Evolutionary conservation across 2,888 invertebrate genomes (phyloP).

Genomic region (Phalangium opilio): DNA sequence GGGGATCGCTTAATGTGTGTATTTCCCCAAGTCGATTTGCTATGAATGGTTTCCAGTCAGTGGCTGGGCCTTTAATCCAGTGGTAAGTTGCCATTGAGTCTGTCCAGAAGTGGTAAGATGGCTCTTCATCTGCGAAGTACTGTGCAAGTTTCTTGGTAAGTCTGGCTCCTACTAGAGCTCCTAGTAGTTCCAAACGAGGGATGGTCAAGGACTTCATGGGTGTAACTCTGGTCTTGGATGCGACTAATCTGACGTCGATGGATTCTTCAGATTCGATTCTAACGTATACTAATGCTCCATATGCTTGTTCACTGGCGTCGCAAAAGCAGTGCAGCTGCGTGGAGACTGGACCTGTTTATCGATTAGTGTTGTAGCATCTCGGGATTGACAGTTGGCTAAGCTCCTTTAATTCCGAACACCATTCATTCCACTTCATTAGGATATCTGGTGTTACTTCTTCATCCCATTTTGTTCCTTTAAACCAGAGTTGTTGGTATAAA

Average conservation of each 20-base stretch:
- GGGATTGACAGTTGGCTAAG: constrained; percentile 4
- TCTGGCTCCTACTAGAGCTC: not conserved
- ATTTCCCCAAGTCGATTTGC: no score
- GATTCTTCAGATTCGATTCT: not conserved
- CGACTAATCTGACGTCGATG: not conserved
- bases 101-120: no score
- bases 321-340: not conserved
- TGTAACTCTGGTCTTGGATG: constrained; percentile 2
- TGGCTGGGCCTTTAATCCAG: no score
- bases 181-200: constrained; percentile 2
- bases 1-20: no score
- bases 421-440: not conserved
- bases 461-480: constrained; percentile 20
- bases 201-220: not conserved
- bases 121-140: no score
- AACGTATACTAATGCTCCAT: not conserved
- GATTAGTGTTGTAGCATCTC: constrained; percentile 1
- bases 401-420: not conserved
- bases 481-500: constrained; percentile 22
- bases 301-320: constrained; percentile 3
- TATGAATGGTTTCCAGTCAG: no score
- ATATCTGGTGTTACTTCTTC: constrained; percentile 13
- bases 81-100: no score
- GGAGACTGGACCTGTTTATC: no score
- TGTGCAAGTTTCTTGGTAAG: not conserved